Base-by-base conservation (phyloP, 2,113 vertebrate species). In the Eira barbara region DNA sequence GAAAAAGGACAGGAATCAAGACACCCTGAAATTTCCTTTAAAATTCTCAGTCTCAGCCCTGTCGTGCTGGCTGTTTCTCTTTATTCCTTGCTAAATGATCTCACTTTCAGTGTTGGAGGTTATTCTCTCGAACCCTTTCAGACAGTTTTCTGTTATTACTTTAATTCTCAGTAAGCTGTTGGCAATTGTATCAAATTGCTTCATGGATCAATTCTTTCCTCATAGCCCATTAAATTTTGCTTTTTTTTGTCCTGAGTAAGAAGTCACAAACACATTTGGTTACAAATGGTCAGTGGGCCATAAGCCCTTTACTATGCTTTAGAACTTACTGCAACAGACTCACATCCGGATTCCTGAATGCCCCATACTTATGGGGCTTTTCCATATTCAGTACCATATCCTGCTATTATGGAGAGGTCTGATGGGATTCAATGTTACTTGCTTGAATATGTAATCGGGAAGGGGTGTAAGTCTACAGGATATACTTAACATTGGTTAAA, bases 151-250 rank as follows among this genome's bases (percentile, higher is more conserved):
- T 96, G 92, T 98, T 98, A 98, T 98, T 97, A 98, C 98, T 98
- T 98, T 98, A 98, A 98, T 98, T 98, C 97, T 97, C 95, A 0
- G 96, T 97, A 98, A 98, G 97, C 97, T 98, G 95, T 98, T 97
- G 97, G 96, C 97, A 97, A 98, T 98, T 97, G 97, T 87, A 97
- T 95, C 97, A 98, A 96, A 98, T 98, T 97, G 97, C 97, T 98
- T 98, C 97, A 96, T 95, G 97, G 97, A 98, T 98, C 98, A 98
- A 97, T 98, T 98, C 97, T 98, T 96, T 95, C 79, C 86, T 97
- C 95, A 97, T 97, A 98, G 92, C 81, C 95, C 73, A 98, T 98
- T 98, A 97, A 82, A 94, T 96, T 96, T 97, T 96, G 94, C 96
- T 98, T 69, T 36, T 97, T 97, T 98, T 82, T 42, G 73, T 97